These are phyloP conservation scores for Poecilus cupreus DNA, from an alignment of 2,888 invertebrate species.

Conservation along the genomic window DNA sequence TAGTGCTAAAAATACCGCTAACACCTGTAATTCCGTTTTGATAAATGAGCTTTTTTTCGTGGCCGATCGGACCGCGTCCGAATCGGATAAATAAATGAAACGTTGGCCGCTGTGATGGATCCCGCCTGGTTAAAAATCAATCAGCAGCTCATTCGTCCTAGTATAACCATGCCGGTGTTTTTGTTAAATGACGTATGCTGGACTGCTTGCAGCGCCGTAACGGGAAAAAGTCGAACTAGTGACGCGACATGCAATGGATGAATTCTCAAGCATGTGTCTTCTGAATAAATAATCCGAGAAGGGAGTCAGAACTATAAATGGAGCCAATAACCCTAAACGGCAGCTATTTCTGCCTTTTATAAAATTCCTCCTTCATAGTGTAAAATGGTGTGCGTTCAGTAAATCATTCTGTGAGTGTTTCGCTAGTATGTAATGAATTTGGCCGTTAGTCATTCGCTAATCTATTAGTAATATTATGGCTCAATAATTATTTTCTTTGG, in stretches of 20 bases:
- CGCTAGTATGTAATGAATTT: background rate
- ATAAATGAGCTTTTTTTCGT: conserved; percentile 37
- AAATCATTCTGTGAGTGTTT: too few relatives aligned
- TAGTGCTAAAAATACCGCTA: conserved; percentile 14
- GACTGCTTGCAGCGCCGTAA: background rate
- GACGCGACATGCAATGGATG: background rate
- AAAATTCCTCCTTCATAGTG: too few relatives aligned
- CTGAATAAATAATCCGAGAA: too few relatives aligned
- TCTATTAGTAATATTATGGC: conserved; percentile 8
- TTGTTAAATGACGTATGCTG: background rate
- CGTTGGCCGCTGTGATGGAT: conserved; percentile 13
- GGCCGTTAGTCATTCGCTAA: background rate
- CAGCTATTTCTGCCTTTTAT: too few relatives aligned
- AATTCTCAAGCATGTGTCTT: too few relatives aligned
- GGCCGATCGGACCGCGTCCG: background rate
- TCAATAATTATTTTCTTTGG: conserved; percentile 20
- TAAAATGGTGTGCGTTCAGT: too few relatives aligned
- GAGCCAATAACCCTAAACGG: too few relatives aligned
- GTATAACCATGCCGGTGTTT: background rate
- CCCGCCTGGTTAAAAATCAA: conserved; percentile 37
- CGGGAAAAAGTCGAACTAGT: background rate
- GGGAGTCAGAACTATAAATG: too few relatives aligned
- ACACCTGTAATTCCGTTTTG: conserved; percentile 41
- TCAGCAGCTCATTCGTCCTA: conserved; percentile 20
- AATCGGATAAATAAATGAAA: conserved; percentile 39